Conservation (phyloP, 2,113 vertebrate genomes). For the Bubalus kerabau region DNA sequence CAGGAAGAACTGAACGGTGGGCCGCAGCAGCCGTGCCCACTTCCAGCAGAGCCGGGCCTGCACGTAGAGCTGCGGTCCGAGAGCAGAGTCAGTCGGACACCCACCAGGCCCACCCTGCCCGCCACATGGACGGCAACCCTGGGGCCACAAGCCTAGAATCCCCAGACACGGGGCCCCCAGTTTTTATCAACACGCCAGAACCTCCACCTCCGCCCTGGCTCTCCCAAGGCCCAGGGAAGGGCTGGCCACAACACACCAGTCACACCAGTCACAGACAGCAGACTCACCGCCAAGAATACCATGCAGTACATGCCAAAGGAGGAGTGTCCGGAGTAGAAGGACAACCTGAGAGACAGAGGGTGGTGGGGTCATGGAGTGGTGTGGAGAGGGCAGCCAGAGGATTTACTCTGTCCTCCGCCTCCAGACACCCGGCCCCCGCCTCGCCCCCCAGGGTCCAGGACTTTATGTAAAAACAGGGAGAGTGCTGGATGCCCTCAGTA, state of each 20-base stretch:
- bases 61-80: constrained; percentile 86
- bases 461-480: accelerated
- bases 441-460: neutral
- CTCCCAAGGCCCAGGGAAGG: neutral
- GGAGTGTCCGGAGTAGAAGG: constrained; percentile 97
- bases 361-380: neutral
- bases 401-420: neutral
- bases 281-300: constrained; percentile 94
- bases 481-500: accelerated
- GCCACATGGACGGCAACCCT: accelerated
- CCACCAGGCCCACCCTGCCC: accelerated
- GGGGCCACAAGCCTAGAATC: neutral
- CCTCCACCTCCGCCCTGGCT: neutral
- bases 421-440: neutral
- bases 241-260: neutral
- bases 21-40: constrained; percentile 91
- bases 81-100: neutral
- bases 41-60: constrained; percentile 90
- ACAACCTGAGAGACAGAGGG: constrained; percentile 80
- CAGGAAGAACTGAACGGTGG: constrained; percentile 95
- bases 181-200: neutral
- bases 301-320: constrained; percentile 99
- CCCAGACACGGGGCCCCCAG: accelerated
- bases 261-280: accelerated
- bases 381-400: neutral